Evolutionary conservation across 30 jellyfish, hydroid and myxozoan genomes (phyloP).

Genomic region (Pseudorhiza aurosa): DNA sequence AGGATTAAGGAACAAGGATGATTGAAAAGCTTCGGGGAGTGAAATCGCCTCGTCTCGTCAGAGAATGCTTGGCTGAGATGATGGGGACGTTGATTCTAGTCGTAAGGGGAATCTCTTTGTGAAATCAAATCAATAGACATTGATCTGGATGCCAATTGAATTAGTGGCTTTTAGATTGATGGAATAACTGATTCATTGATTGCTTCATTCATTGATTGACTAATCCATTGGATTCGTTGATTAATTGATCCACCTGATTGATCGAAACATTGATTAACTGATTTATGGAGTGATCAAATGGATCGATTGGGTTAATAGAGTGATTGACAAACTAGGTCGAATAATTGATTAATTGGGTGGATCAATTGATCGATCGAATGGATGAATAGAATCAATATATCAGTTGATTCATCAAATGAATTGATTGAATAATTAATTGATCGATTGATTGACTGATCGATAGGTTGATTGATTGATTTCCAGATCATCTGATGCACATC

Average conservation of each 20-base stretch:
- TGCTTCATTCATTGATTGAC: not conserved
- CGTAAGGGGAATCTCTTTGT: constrained; percentile 71
- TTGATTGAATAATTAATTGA: not conserved
- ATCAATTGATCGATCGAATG: not conserved
- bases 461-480: not conserved
- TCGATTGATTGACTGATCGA: not conserved
- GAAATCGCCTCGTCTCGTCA: constrained; percentile 82
- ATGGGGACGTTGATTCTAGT: constrained; percentile 97
- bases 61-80: constrained; percentile 97
- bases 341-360: not conserved
- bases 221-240: not conserved
- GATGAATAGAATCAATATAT: not conserved
- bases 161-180: not conserved
- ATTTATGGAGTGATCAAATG: not conserved
- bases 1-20: constrained; percentile 7
- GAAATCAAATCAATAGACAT: not conserved
- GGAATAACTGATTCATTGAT: not conserved
- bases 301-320: not conserved
- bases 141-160: not conserved
- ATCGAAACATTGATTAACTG: not conserved
- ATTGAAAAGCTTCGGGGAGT: constrained; percentile 89
- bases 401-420: not conserved
- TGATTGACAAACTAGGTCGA: not conserved
- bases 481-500: no score
- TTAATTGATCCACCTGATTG: not conserved